Evolutionary conservation across 2,888 invertebrate genomes (phyloP).

Genomic region (Allacma fusca): DNA sequence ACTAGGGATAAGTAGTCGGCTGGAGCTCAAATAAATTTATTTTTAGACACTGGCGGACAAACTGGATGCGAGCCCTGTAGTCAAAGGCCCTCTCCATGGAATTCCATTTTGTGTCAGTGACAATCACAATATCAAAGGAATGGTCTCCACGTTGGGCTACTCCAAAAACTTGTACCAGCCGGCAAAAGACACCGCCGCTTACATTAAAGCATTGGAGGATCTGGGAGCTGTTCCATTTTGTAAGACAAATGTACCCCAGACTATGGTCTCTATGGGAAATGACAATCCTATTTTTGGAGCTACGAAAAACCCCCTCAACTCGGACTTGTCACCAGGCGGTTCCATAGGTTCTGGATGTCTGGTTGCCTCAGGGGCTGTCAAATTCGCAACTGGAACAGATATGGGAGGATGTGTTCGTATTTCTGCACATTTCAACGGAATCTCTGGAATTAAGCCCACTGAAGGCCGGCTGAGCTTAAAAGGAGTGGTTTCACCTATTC

Average conservation of each 20-base stretch:
- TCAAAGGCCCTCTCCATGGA: conserved; percentile 62
- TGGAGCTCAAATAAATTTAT: neutral
- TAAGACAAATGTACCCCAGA: conserved; percentile 65
- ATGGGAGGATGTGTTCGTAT: conserved; percentile 66
- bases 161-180: conserved; percentile 62
- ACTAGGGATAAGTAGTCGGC: no score
- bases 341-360: conserved; percentile 65
- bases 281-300: conserved; percentile 65
- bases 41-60: conserved; percentile 49
- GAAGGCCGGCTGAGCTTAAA: conserved; percentile 60
- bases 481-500: neutral
- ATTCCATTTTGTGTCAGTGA: conserved; percentile 63
- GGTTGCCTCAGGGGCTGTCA: conserved; percentile 64
- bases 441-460: conserved; percentile 65
- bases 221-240: conserved; percentile 58
- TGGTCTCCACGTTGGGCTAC: conserved; percentile 63
- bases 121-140: conserved; percentile 62
- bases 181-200: conserved; percentile 51
- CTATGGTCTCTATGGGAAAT: conserved; percentile 55
- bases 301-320: conserved; percentile 65
- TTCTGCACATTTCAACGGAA: conserved; percentile 66
- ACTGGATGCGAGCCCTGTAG: conserved; percentile 45
- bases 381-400: conserved; percentile 65
- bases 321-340: conserved; percentile 65
- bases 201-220: conserved; percentile 50